phyloP scores from a whole-genome alignment of 1,140 invertebrate genomes.

The Heterodera carotae region DNA sequence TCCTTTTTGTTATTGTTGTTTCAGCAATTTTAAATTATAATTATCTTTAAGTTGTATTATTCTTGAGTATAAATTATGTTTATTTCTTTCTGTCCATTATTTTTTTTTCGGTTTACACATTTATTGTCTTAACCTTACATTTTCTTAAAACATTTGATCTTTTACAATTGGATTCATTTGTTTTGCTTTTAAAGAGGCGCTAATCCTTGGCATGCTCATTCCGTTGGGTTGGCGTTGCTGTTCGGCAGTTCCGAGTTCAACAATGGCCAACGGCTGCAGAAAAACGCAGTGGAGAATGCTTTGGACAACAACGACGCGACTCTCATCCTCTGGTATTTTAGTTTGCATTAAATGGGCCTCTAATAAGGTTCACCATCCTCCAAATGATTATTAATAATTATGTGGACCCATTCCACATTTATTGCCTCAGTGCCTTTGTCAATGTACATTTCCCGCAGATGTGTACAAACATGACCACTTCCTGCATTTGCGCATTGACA shows the following conservation, averaged over 20 bases:
- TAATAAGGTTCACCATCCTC: too few relatives aligned
- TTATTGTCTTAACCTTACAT: background rate
- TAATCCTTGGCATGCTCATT: background rate
- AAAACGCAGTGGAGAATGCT: background rate
- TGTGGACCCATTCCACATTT: too few relatives aligned
- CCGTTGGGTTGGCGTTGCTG: background rate
- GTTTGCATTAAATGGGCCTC: background rate
- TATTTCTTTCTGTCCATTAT: too few relatives aligned
- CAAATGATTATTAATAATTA: too few relatives aligned
- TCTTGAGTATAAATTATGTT: too few relatives aligned
- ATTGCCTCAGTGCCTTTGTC: too few relatives aligned
- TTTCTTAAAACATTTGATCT: background rate
- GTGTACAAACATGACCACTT: slow-evolving; percentile 30
- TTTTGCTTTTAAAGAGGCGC: background rate
- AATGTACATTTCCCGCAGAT: slow-evolving; percentile 17
- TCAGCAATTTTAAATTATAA: too few relatives aligned
- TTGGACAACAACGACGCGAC: slow-evolving; percentile 1
- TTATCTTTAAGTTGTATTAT: too few relatives aligned
- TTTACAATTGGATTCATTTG: background rate
- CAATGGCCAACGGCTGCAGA: background rate
- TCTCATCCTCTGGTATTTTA: background rate
- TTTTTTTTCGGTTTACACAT: background rate
- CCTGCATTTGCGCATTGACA: slow-evolving; percentile 26
- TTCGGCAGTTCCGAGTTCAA: slow-evolving; percentile 1
- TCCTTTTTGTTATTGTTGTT: too few relatives aligned